phyloP scores from a whole-genome alignment of 2,113 vertebrate genomes.

The Pluvialis apricaria region DNA sequence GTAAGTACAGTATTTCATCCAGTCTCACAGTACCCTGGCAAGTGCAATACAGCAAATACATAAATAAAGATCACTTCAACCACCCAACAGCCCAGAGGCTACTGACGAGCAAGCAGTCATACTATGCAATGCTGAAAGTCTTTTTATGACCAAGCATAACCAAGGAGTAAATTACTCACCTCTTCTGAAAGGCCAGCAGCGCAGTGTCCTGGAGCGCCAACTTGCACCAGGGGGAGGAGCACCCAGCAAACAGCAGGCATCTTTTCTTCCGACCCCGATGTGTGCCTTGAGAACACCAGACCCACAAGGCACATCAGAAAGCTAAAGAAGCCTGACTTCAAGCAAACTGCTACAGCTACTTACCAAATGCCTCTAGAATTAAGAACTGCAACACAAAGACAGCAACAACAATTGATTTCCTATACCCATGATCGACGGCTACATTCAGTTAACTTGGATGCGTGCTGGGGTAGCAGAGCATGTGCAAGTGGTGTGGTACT shows the following conservation, averaged over 20 bases:
- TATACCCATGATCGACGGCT: background rate
- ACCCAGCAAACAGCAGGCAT: background rate
- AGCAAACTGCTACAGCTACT: background rate
- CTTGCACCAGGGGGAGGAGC: background rate
- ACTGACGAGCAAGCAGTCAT: background rate
- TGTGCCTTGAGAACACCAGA: background rate
- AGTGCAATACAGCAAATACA: background rate
- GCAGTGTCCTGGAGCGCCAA: background rate
- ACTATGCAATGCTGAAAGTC: background rate
- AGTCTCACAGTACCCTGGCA: background rate
- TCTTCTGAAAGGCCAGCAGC: background rate
- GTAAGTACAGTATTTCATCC: background rate
- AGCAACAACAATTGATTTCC: background rate
- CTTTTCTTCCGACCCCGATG: background rate
- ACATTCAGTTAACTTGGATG: background rate
- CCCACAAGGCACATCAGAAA: background rate
- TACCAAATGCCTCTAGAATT: background rate
- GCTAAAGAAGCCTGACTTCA: background rate
- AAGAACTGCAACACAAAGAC: background rate
- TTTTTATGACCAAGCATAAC: background rate
- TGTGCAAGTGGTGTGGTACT: rapidly evolving
- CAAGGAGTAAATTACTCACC: background rate
- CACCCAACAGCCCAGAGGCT: background rate
- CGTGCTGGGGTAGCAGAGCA: background rate
- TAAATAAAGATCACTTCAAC: background rate